Evolutionary conservation across 1,140 invertebrate species (phyloP), one percentile per base, ranked within the genome.

Genomic region (Papilio machaon): DNA sequence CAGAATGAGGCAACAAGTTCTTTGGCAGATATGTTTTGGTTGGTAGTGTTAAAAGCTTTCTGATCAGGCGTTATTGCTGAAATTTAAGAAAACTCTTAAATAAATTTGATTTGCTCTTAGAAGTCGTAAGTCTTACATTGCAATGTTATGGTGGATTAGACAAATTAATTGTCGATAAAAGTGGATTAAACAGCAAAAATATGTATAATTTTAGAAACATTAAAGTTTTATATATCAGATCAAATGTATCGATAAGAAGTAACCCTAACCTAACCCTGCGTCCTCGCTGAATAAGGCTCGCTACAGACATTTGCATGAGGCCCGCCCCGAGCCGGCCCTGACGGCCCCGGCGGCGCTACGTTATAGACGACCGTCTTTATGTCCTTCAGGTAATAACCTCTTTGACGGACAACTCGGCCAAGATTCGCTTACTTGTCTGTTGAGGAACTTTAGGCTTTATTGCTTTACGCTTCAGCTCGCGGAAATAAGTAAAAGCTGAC

Each of bases 321-420:
- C 88, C 88, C 89, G 89, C 89, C 85, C 82, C 85, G 85, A 43
- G 86, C 84, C 76, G 80, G 76, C 73, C 15, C 43, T 64, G 19
- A 79, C 70, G 86, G 79, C 73, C 15, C 43, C 67, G 19, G 78
- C 70, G 46, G 46, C 77, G 35, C 58, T 64, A 17, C 67, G 43
- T 70, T 60, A 81, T 79, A 79, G 82, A 76, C 74, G 80, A 79
- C 82, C 86, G 85, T 87, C 88, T 91, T 93, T 92, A 94, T 92
- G 86, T 91, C 88, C 86, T 91, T 91, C 92, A 94, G 92, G 92
- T 94, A 94, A 92, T 94, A 94, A 92, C 92, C 88, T 91, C 91
- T 90, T 92, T 92, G 91, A 92, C 89, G 87, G 89, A 91, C 91
- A 88, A 75, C 80, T 82, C 79, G 80, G 35, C 74, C 87, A 79